Percentiles rank a stretch among this genome's conserved stretches.
These are phyloP conservation scores for Chelonia mydas DNA, from an alignment of 2,797 vertebrate species.

Conservation along the genomic window DNA sequence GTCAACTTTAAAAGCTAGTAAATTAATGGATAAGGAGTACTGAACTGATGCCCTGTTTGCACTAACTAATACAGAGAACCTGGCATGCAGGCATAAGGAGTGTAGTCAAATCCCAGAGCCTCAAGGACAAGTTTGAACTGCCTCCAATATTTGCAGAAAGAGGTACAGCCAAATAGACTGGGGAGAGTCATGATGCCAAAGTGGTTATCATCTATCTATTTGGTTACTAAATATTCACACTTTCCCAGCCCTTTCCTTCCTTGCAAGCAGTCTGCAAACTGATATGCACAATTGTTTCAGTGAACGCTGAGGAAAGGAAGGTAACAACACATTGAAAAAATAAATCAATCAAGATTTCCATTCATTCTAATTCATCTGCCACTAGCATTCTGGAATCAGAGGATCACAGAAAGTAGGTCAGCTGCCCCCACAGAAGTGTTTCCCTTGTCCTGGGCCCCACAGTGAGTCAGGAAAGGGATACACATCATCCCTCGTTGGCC, in stretches of 20 bases:
- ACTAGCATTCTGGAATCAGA: neutral
- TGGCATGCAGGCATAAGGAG: neutral
- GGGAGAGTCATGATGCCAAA: neutral
- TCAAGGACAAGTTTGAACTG: neutral
- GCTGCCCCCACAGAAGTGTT: neutral
- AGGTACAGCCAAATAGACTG: slow-evolving; percentile 32
- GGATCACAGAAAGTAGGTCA: slow-evolving; percentile 6
- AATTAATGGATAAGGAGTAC: neutral
- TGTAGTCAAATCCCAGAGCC: neutral
- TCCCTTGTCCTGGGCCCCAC: neutral
- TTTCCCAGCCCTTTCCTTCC: neutral
- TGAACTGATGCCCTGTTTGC: neutral
- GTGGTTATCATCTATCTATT: neutral
- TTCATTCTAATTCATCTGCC: no score
- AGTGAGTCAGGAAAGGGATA: slow-evolving; percentile 2
- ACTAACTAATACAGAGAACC: neutral
- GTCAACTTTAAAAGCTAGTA: neutral
- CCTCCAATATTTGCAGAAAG: slow-evolving; percentile 21
- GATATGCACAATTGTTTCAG: neutral
- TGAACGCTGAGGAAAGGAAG: neutral
- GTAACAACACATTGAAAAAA: neutral
- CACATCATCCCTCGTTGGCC: neutral
- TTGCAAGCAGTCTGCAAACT: neutral
- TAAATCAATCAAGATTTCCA: neutral
- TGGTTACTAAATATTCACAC: neutral